Evolutionary conservation across 2,888 invertebrate genomes (phyloP).

Genomic region (Nymphalis c-album): DNA sequence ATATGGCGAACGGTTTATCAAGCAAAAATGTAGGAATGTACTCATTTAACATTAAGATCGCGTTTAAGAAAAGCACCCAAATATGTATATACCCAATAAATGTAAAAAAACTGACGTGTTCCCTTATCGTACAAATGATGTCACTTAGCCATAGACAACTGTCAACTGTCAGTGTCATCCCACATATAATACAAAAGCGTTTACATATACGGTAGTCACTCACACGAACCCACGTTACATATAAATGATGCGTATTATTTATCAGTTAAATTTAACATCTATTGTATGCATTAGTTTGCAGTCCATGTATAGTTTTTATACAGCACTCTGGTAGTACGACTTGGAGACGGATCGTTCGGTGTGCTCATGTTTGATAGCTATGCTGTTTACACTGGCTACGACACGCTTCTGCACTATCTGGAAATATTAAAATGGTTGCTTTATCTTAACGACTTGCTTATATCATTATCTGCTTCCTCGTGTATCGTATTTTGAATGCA

Average conservation of each 20-base stretch:
- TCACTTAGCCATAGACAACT: conserved; percentile 39
- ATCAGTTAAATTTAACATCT: conserved; percentile 68
- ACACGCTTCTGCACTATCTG: conserved; percentile 60
- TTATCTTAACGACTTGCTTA: too few species aligned
- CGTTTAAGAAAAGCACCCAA: conserved; percentile 63
- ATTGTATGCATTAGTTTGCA: conserved; percentile 64
- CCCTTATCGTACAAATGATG: conserved; percentile 33
- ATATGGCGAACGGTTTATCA: conserved; percentile 43
- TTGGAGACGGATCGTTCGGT: conserved; percentile 59
- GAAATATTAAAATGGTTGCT: conserved; percentile 41
- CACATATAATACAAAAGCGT: conserved; percentile 57
- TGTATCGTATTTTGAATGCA: too few species aligned
- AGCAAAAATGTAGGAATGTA: conserved; percentile 70
- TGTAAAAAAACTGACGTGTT: conserved; percentile 25
- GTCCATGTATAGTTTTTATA: conserved; percentile 57
- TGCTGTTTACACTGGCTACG: conserved; percentile 66
- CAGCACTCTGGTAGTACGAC: conserved; percentile 53
- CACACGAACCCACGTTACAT: conserved; percentile 55
- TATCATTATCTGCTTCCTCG: too few species aligned
- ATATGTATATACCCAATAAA: conserved; percentile 35
- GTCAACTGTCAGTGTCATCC: conserved; percentile 53
- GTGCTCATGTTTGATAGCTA: conserved; percentile 61
- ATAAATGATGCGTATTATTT: conserved; percentile 61
- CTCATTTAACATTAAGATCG: conserved; percentile 48
- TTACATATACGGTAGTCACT: conserved; percentile 63